These are phyloP conservation scores for Harpegnathos saltator DNA, from an alignment of 1,140 invertebrate species.

Conservation along the genomic window DNA sequence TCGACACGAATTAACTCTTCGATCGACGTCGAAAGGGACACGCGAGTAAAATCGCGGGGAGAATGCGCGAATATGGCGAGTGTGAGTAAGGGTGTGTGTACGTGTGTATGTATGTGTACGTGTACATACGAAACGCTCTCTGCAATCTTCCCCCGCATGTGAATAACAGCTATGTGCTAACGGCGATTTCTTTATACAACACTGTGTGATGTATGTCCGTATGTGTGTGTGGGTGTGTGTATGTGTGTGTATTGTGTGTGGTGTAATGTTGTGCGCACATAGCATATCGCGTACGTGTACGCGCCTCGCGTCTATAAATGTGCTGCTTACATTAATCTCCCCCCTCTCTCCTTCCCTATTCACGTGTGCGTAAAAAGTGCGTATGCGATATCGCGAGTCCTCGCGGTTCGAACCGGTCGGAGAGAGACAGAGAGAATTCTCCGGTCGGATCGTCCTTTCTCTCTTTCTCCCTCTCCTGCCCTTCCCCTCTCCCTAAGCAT, in stretches of 20 bases:
- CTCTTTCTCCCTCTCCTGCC: not conserved
- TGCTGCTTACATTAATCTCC: conserved; percentile 34
- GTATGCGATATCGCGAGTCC: conserved; percentile 47
- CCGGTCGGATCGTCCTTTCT: not conserved
- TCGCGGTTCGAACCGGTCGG: conserved; percentile 9
- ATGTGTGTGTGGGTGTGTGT: too few species aligned
- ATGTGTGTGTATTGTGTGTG: too few species aligned
- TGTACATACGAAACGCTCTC: conserved; percentile 10
- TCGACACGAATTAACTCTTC: too few species aligned
- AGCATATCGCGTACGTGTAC: conserved; percentile 51
- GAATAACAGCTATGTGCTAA: conserved; percentile 33
- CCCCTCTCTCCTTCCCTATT: not conserved
- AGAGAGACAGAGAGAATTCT: conserved; percentile 9
- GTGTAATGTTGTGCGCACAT: conserved; percentile 48
- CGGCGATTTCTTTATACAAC: conserved; percentile 51
- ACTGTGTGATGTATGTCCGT: too few species aligned
- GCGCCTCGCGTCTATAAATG: not conserved
- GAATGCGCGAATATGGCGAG: conserved; percentile 9
- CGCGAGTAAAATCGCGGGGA: conserved; percentile 28
- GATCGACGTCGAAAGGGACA: conserved; percentile 21
- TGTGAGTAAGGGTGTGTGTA: conserved; percentile 7
- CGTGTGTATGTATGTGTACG: too few species aligned
- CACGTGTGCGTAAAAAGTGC: conserved; percentile 40
- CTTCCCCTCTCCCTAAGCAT: not conserved
- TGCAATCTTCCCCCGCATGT: conserved; percentile 14